phyloP scores from a whole-genome alignment of 1,140 invertebrate genomes.

The Ceratitis capitata region DNA sequence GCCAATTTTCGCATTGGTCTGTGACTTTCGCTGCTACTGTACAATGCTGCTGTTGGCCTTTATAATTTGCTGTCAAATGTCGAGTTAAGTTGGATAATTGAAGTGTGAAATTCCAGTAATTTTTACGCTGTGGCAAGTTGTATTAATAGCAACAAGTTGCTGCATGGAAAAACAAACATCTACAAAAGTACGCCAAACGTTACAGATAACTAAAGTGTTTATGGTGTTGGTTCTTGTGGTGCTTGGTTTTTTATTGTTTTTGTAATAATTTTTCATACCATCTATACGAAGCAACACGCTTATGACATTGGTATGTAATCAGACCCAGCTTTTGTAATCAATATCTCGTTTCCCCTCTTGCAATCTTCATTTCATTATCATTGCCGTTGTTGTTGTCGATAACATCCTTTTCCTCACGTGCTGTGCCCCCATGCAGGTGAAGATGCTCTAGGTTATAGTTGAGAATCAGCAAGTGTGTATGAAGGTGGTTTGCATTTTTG shows the following conservation, averaged over 20 bases:
- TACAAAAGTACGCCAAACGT: neutral
- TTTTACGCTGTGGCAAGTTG: neutral
- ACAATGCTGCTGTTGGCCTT: neutral
- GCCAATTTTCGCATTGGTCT: neutral
- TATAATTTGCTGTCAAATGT: neutral
- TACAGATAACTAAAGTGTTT: neutral
- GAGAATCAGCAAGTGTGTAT: no score
- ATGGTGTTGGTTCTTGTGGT: neutral
- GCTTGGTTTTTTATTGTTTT: neutral
- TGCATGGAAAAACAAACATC: no score
- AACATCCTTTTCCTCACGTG: neutral
- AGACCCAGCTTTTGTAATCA: neutral
- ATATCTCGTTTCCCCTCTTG: neutral
- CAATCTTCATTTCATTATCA: neutral
- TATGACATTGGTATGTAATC: neutral
- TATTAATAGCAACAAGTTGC: neutral
- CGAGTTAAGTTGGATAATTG: slow-evolving; percentile 12
- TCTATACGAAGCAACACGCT: neutral
- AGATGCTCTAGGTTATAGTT: no score
- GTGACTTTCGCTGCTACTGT: neutral
- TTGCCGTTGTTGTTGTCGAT: neutral
- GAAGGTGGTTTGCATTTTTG: neutral
- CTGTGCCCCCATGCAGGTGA: no score
- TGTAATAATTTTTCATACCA: neutral
- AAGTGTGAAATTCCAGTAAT: slow-evolving; percentile 19